Evolutionary conservation across 2,888 invertebrate species (phyloP), one percentile per base, ranked within the genome.

Genomic region (Tetrapedia diversipes): DNA sequence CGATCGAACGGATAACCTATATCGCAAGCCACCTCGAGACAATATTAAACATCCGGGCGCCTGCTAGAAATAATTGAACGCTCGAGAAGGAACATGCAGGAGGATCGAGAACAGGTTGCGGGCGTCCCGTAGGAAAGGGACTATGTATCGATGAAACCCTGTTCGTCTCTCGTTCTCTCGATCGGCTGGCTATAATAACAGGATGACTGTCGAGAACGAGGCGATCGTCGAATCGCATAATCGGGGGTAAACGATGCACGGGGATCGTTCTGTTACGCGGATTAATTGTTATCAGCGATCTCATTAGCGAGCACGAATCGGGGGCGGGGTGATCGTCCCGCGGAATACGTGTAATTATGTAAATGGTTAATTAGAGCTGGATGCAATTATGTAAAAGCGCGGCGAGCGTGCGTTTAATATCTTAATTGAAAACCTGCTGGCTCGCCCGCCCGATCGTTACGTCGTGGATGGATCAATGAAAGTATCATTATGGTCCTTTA

Each of bases 201-300:
- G 67, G 67, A 63, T 69, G 69, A 65, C 60, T 54, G 39, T 63
- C 57, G 61, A 77, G 70, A 77, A 70, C 59, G 45, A 16, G 53
- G 59, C 51, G 57, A 75, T 51, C 65, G 41, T 54, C 53, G 39
- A 1, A n/a, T n/a, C 7, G 51, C n/a, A 77, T 77, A 77, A 64
- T 66, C 63, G 66, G 51, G 61, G 56, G 41, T 54, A 65, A 79
- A 73, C 34, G 68, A 61, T 19, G 32, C 47, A 61, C 67, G 39
- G 32, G 32, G 56, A 68, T n/a, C 66, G 73, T 47, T 41, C 54
- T 45, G 49, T 65, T 69, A 61, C 64, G 56, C 49, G 71, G 57
- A 71, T 77, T 69, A 75, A 83, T 83, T 82, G 75, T 85, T 85
- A 83, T 84, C 83, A 65, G 45, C 67, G 77, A 82, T 85, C 77